A percentile compares a stretch with the other conserved stretches of the same genome.
These are phyloP conservation scores for Dynastes grantii DNA, from an alignment of 2,888 invertebrate genomes.

Conservation along the genomic window DNA sequence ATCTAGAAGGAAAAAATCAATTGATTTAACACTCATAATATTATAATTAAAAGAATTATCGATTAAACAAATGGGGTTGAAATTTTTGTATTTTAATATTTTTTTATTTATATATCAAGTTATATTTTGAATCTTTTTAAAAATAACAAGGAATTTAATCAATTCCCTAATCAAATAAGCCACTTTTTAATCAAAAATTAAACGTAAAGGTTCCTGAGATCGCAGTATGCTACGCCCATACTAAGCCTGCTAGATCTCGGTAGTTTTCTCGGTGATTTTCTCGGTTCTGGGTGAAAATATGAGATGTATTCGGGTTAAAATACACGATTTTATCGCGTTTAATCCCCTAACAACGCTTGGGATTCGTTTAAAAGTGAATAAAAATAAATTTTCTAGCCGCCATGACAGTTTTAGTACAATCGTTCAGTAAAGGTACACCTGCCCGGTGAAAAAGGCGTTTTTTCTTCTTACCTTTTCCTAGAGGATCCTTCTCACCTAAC, in stretches of 20 bases:
- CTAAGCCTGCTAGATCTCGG: slow-evolving; percentile 10
- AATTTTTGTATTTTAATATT: no score
- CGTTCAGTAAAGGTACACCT: slow-evolving; percentile 50
- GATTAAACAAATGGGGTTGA: no score
- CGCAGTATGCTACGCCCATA: slow-evolving; percentile 57
- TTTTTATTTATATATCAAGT: no score
- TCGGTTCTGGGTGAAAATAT: background rate
- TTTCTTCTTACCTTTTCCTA: no score
- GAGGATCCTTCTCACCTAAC: background rate
- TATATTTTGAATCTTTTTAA: no score
- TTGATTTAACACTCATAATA: no score
- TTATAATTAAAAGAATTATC: no score
- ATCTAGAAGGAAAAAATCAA: no score
- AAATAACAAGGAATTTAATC: no score
- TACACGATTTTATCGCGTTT: background rate
- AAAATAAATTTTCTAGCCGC: slow-evolving; percentile 67
- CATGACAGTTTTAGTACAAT: slow-evolving; percentile 63
- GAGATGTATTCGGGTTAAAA: background rate
- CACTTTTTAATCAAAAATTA: background rate
- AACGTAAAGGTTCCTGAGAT: background rate
- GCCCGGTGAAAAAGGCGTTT: slow-evolving; percentile 33
- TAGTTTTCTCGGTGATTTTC: background rate
- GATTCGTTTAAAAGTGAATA: slow-evolving; percentile 54
- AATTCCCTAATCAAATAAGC: background rate
- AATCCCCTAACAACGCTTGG: slow-evolving; percentile 8